Base-by-base conservation (phyloP, 2,797 vertebrate genomes). In the Anas bahamensis region DNA sequence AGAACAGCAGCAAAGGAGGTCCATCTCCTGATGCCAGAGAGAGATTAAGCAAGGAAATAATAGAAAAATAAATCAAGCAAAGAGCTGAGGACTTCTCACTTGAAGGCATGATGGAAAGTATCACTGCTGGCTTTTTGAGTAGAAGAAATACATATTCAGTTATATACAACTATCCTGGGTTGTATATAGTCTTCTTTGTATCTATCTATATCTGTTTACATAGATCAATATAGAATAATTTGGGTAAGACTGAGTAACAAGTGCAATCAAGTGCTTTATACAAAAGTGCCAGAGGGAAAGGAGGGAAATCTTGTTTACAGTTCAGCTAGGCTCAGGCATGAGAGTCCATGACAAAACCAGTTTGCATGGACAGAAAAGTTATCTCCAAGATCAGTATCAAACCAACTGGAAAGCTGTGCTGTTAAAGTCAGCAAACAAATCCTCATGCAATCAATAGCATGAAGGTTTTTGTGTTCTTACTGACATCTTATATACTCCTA, bases 251-350 rank as follows among this genome's bases (percentile, higher is more conserved):
- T 29, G 50, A 91, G 37, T 46, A 60, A 78, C 65, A 72, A 80
- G 65, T 41, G 42, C 72, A 61, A 78, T 44, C 15, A 52, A 77
- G 53, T 37, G 14, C 29, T 74, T 82, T 61, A 42, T 61, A 50
- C 23, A n/a, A 84, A 84, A 90, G 19, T n/a, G 65, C 72, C 9
- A 0, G 77, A 91, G 88, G 91, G 59, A 78, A 95, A 93, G 77
- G 85, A 86, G 70, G 83, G 53, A 82, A 89, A 79, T 57, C 28
- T 79, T 94, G 86, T 83, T 92, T 90, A 88, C 18, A 4, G 57
- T 68, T 93, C 71, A 90, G 44, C 44, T 52, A 31, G 35, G 76
- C 73, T 86, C 2, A 11, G 42, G 39, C 39, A 77, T 57, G 74
- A 41, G 42, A 94, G 59, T 74, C 64, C 88, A 48, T 12, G 60